Evolutionary conservation across 1,140 invertebrate genomes (phyloP), one percentile per base, ranked within the genome.

Genomic region (Steinernema feltiae): DNA sequence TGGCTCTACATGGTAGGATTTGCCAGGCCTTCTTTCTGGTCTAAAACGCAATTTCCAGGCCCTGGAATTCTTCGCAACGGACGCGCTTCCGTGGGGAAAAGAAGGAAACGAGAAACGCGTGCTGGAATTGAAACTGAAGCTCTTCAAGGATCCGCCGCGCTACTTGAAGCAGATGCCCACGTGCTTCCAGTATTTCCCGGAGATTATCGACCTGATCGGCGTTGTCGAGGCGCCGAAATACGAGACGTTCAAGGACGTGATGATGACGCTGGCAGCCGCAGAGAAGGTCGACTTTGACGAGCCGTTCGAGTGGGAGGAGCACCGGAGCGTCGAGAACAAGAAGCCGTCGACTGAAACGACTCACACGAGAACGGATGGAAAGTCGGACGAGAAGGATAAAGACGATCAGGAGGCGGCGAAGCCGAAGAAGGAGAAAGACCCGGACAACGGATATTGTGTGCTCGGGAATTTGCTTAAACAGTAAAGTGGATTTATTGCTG

Each of bases 1-100:
- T 77, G 76, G 76, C 17, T 77, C 0, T 77, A 77, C 70, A 74
- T 77, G 18, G 76, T 77, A 30, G 32, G 76, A 7, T 7, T 41
- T 41, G 7, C 35, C 35, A 41, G 18, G 35, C 7, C 7, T 41
- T 41, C 35, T 41, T 41, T 7, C 31, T 32, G n/a, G n/a, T 76
- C 24, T 1, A 15, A 17, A 17, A 15, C 31, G 27, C 30, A 24
- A 0, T 24, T 18, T 76, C 18, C 30, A 72, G 71, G 7, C 7
- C 12, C 32, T 32, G 7, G 71, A 72, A 32, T 31, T 72, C 21
- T 72, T 27, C 71, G 41, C n/a, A 72, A 72, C 71, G 3, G 30
- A 72, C 21, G 32, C 7, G 18, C 71, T 72, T 7, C 30, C 71
- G 7, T 72, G 71, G 71, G 17, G 27, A 3, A 12, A 72, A 21